A percentile compares a stretch with the other conserved stretches of the same genome.
Conservation (phyloP, 2,888 invertebrate species). For the Busseola fusca region DNA sequence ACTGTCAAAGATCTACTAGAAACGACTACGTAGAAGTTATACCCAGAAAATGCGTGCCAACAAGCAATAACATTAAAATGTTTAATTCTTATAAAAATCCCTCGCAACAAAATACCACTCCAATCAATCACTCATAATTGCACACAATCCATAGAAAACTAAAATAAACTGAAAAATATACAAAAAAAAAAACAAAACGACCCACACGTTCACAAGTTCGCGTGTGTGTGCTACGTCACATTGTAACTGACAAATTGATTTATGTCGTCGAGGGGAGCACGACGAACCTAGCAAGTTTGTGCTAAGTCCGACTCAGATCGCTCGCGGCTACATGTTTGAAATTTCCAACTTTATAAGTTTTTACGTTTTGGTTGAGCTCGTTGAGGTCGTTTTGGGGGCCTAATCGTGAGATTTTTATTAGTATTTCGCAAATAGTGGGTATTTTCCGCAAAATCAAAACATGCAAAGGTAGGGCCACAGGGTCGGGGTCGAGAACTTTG, state of each 20-base stretch:
- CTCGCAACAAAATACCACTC: constrained; percentile 40
- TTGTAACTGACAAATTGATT: constrained; percentile 86
- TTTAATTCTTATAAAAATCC: constrained; percentile 23
- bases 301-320: constrained; percentile 69
- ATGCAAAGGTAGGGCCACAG: too few species aligned
- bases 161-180: constrained; percentile 58
- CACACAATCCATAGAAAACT: constrained; percentile 62
- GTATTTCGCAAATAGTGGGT: neutral
- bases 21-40: neutral
- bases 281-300: constrained; percentile 71
- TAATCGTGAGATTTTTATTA: neutral
- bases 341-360: constrained; percentile 53
- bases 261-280: constrained; percentile 76
- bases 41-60: constrained; percentile 26
- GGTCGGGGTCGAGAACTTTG: too few species aligned
- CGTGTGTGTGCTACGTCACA: constrained; percentile 72
- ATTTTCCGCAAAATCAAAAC: neutral
- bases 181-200: constrained; percentile 53
- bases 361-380: constrained; percentile 7
- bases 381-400: neutral
- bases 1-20: too few species aligned
- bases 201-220: constrained; percentile 61
- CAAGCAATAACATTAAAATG: constrained; percentile 28
- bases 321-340: constrained; percentile 64
- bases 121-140: constrained; percentile 60